Percentiles rank a stretch among this genome's conserved stretches.
Evolutionary conservation across 30 jellyfish, hydroid and myxozoan species (phyloP).

Genomic region (Pseudorhiza aurosa): DNA sequence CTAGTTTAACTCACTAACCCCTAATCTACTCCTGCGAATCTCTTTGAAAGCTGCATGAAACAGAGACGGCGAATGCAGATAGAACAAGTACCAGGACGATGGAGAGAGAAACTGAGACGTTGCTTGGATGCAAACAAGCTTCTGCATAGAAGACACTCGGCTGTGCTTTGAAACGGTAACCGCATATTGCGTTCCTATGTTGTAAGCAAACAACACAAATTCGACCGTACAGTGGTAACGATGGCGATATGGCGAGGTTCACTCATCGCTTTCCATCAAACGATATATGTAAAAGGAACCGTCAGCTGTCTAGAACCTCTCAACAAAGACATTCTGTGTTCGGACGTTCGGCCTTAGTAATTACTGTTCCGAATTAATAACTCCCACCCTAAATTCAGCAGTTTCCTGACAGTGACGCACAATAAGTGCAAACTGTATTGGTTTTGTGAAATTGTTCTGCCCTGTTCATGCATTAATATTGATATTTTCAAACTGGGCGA

Average conservation of each 20-base stretch:
- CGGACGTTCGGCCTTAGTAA: constrained; percentile 14
- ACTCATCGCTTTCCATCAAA: constrained; percentile 21
- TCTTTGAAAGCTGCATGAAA: too few relatives aligned
- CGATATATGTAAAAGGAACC: constrained; percentile 18
- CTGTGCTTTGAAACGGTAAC: constrained; percentile 26
- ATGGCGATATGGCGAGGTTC: constrained; percentile 11
- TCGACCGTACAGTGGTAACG: constrained; percentile 34
- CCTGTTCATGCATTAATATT: constrained; percentile 40
- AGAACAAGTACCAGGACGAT: too few relatives aligned
- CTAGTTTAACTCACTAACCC: too few relatives aligned
- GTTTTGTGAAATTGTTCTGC: constrained; percentile 1
- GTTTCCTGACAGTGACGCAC: constrained; percentile 25
- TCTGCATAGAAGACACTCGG: background rate
- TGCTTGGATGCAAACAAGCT: constrained; percentile 23
- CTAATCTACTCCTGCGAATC: too few relatives aligned
- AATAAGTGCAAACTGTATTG: constrained; percentile 24
- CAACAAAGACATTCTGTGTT: constrained; percentile 13
- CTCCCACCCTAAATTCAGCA: constrained; percentile 1
- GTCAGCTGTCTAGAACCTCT: constrained; percentile 48
- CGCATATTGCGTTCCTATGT: constrained; percentile 30
- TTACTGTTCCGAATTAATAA: constrained; percentile 36
- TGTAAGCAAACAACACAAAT: constrained; percentile 12
- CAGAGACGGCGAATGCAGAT: too few relatives aligned
- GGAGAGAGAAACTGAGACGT: background rate
- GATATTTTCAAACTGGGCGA: constrained; percentile 29